Evolutionary conservation across 2,888 invertebrate genomes (phyloP), one percentile per base, ranked within the genome.

Genomic region (Ennomos quercinarius): DNA sequence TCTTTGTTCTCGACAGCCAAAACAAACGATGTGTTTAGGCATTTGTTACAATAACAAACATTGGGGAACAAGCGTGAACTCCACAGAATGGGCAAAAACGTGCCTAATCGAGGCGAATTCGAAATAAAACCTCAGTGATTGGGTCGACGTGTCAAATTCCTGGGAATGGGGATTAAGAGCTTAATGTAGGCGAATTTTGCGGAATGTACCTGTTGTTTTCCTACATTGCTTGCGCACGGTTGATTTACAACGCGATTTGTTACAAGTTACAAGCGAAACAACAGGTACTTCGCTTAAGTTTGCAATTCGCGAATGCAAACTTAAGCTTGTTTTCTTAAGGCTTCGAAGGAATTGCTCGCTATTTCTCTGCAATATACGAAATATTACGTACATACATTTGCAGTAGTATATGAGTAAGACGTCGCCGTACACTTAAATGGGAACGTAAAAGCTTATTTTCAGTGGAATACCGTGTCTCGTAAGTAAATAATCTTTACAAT

Each of bases 1-100:
- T 84, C 89, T 89, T 91, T 91, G 90, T 91, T 90, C 87, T 84
- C 73, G 62, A 76, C 78, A 89, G 90, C 86, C 91, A 90, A 91
- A 91, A 91, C 90, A 90, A 84, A 84, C 81, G 78, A 70, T 70
- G 71, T 85, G 88, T 89, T 88, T 86, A 83, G 83, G 81, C 80
- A 79, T 84, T 87, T 80, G 83, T 80, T 86, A 83, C 83, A 85
- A 89, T 88, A 90, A 88, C 87, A 90, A 88, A 86, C 84, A 83
- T 74, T 73, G 76, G 77, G 77, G 76, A 70, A 74, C 66, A 76
- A 61, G 72, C 69, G 66, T 60, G 76, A 72, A 74, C 73, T 69
- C 71, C 66, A 63, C 64, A 68, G 74, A 72, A 74, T 72, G 73
- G 70, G 79, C 76, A 77, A 77, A 81, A 81, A 87, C 87, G 88